Percentiles rank a stretch among this genome's conserved stretches.
phyloP scores from a whole-genome alignment of 2,888 invertebrate genomes.

The Stenotaenia linearis region DNA sequence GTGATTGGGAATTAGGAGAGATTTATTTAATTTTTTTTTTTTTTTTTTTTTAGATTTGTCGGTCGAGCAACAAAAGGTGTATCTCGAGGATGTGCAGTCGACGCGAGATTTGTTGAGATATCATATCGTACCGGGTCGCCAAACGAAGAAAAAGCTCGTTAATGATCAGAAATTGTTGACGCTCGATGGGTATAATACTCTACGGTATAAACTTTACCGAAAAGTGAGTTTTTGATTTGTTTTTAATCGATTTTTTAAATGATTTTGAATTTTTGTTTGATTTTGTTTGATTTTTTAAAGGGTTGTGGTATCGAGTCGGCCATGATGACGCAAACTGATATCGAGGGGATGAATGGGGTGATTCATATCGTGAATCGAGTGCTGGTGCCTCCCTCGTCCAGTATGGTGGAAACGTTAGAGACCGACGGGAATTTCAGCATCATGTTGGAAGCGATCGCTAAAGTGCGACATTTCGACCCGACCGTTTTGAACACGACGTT shows the following conservation, averaged over 20 bases:
- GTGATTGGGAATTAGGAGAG: too few relatives aligned
- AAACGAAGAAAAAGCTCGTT: constrained; percentile 47
- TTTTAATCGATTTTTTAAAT: too few relatives aligned
- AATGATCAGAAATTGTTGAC: constrained; percentile 47
- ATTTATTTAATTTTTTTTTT: background rate
- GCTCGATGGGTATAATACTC: constrained; percentile 47
- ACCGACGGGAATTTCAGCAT: constrained; percentile 49
- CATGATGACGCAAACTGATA: constrained; percentile 47
- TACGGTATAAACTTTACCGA: constrained; percentile 50
- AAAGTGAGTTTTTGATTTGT: constrained; percentile 44
- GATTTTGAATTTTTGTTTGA: too few relatives aligned
- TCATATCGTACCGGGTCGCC: constrained; percentile 48
- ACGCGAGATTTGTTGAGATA: constrained; percentile 48
- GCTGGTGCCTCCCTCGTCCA: constrained; percentile 48
- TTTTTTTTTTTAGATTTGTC: constrained; percentile 42
- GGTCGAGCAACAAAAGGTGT: constrained; percentile 42
- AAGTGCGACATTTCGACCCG: constrained; percentile 43
- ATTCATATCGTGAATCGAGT: constrained; percentile 52
- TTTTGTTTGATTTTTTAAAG: too few relatives aligned
- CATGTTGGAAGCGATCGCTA: constrained; percentile 46
- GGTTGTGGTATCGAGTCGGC: constrained; percentile 51
- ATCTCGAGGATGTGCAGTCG: constrained; percentile 43
- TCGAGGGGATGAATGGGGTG: constrained; percentile 51
- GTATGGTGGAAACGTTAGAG: constrained; percentile 47
- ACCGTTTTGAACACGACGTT: constrained; percentile 38